A percentile compares a stretch with the other conserved stretches of the same genome.
These are phyloP conservation scores for Pandemis heparana DNA, from an alignment of 2,888 invertebrate genomes.

Conservation along the genomic window DNA sequence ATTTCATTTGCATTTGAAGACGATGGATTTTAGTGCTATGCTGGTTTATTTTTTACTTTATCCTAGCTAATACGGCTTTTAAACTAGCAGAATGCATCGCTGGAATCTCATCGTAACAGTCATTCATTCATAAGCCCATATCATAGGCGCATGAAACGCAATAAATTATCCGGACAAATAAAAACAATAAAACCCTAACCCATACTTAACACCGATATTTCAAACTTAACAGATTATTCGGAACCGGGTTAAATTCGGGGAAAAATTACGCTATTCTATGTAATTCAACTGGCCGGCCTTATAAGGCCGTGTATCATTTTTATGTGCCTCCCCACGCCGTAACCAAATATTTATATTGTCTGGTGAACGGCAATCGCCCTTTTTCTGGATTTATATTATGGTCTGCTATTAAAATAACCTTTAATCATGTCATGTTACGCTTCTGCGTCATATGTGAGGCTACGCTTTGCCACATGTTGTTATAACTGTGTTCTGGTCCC, in stretches of 20 bases:
- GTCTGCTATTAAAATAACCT: conserved; percentile 64
- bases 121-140: no score
- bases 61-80: no score
- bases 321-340: conserved; percentile 65
- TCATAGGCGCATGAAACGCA: neutral
- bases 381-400: conserved; percentile 65
- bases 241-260: conserved; percentile 59
- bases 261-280: conserved; percentile 67
- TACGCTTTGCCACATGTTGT: neutral
- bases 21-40: no score
- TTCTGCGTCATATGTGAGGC: conserved; percentile 6
- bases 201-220: conserved; percentile 42
- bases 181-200: conserved; percentile 10
- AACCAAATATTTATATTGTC: conserved; percentile 79
- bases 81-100: no score
- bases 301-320: conserved; percentile 71
- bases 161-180: neutral
- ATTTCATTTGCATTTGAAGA: no score
- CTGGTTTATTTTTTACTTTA: no score
- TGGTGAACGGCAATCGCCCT: conserved; percentile 64
- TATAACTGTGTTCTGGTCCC: neutral
- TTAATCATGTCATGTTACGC: conserved; percentile 44
- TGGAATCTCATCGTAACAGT: no score
- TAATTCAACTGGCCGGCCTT: conserved; percentile 50
- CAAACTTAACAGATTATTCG: conserved; percentile 48